Base-by-base conservation (phyloP, 2,888 invertebrate species). In the Spisula solida region DNA sequence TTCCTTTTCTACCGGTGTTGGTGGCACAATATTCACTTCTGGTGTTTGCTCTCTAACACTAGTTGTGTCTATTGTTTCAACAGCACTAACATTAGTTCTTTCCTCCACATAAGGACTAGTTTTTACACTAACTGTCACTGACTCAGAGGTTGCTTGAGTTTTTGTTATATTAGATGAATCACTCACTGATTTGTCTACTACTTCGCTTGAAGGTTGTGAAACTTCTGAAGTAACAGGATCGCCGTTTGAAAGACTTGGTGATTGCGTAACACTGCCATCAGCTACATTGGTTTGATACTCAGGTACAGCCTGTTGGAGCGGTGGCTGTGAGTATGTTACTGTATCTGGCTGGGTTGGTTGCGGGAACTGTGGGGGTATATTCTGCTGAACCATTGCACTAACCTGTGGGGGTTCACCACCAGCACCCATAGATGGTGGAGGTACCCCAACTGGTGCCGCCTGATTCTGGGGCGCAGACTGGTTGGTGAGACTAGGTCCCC, bases 1-100 rank as follows among this genome's bases (percentile, higher is more conserved):
- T 41, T 91, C 90, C 66, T 92, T 92, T 34, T 92, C 91, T 10
- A 92, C 92, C 0, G 92, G 92, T 1, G 92, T 92, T 20, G 92
- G 90, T 8, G 92, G 92, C 79, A 91, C 78, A 29, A 92, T 87
- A 47, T 89, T 70, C 6, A 92, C 90, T 84, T 92, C 92, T 31
- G 92, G 92, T n/a, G 92, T 90, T 14, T 47, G 34, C 25, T 90
- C 87, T 14, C 81, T n/a, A 10, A 60, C 34, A 66, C 79, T 82
- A 81, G 16, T 55, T 47, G 82, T 80, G 41, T 84, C 84, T 84
- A 86, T 81, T 10, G 25, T 75, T 31, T 34, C 75, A 55, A 79
- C 75, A 16, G 82, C 85, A 79, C 60, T 80, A 34, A 51, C 20
- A 85, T 79, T 66, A 87, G 41, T 85, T 84, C 87, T 89, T 60